Conservation (phyloP, 2,113 vertebrate genomes). For the Struthidea cinerea region DNA sequence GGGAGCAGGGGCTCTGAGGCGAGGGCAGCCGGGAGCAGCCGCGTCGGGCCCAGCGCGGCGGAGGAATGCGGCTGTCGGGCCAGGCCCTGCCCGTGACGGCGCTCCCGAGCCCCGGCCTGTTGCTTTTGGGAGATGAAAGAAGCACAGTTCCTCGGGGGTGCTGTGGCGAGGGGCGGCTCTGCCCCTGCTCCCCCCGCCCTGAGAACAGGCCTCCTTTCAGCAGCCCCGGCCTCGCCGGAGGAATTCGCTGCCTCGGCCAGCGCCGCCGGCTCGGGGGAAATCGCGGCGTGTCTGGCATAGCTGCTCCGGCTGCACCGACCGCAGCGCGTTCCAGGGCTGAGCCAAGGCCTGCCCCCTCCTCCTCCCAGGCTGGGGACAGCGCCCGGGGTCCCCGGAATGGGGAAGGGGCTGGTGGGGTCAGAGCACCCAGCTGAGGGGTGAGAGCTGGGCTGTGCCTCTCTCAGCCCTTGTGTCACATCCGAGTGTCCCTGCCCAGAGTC, state of each 20-base stretch:
- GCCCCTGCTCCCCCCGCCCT: neutral
- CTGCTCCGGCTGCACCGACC: neutral
- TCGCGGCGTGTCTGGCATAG: constrained; percentile 3
- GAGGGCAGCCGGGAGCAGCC: neutral
- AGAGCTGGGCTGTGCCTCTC: neutral
- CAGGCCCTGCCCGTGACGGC: neutral
- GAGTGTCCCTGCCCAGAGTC: fast-evolving
- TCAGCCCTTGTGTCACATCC: fast-evolving
- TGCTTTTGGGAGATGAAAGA: neutral
- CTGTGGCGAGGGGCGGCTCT: neutral
- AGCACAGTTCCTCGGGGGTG: neutral
- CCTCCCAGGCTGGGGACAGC: neutral
- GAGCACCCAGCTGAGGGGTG: neutral
- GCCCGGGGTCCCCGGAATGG: neutral
- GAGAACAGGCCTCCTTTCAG: constrained; percentile 37
- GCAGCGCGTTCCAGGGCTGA: neutral
- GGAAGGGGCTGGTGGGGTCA: neutral
- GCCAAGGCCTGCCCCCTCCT: neutral
- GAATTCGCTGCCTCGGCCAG: neutral
- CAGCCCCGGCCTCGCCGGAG: neutral
- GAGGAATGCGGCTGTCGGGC: neutral
- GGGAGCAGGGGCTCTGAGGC: neutral
- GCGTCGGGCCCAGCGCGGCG: fast-evolving
- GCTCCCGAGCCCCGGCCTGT: neutral
- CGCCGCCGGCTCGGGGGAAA: neutral